Conservation (phyloP, 1,140 invertebrate genomes). For the Pygmarrhopalites habei region DNA sequence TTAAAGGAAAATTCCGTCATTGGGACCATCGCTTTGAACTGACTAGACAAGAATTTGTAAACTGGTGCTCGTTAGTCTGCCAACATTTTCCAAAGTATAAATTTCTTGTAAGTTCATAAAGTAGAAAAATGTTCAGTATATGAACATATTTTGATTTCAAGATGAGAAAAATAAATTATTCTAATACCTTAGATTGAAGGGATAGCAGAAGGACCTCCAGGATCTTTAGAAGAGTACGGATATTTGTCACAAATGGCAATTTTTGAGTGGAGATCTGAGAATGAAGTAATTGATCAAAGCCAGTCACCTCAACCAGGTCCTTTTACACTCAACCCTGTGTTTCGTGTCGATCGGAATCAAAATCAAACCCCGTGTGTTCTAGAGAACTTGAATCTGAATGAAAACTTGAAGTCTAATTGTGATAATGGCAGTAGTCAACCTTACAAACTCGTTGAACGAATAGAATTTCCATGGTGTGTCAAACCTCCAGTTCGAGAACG, state of each 20-base stretch:
- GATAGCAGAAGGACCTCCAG: slow-evolving; percentile 23
- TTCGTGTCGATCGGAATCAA: not conserved
- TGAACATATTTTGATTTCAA: too few relatives aligned
- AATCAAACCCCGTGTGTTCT: not conserved
- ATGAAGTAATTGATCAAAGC: not conserved
- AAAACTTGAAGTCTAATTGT: too few relatives aligned
- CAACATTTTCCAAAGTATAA: slow-evolving; percentile 17
- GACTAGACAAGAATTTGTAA: slow-evolving; percentile 47
- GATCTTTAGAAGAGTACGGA: slow-evolving; percentile 16
- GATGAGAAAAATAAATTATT: too few relatives aligned
- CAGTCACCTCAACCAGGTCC: too few relatives aligned
- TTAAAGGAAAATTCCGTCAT: slow-evolving; percentile 48
- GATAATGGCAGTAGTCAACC: slow-evolving; percentile 6
- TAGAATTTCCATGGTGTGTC: slow-evolving; percentile 26
- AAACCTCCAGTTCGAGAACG: slow-evolving; percentile 14
- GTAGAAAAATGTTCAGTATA: too few relatives aligned
- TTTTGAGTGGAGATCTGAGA: not conserved
- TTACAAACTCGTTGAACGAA: slow-evolving; percentile 18
- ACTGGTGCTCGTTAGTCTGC: slow-evolving; percentile 44
- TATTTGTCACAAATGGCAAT: slow-evolving; percentile 36
- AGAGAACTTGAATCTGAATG: too few relatives aligned
- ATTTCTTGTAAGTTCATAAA: too few relatives aligned
- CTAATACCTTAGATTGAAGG: slow-evolving; percentile 28
- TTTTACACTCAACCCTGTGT: not conserved
- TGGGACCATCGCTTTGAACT: slow-evolving; percentile 57